Conservation (phyloP, 2,797 vertebrate genomes). For the Sebastes matsubarae region DNA sequence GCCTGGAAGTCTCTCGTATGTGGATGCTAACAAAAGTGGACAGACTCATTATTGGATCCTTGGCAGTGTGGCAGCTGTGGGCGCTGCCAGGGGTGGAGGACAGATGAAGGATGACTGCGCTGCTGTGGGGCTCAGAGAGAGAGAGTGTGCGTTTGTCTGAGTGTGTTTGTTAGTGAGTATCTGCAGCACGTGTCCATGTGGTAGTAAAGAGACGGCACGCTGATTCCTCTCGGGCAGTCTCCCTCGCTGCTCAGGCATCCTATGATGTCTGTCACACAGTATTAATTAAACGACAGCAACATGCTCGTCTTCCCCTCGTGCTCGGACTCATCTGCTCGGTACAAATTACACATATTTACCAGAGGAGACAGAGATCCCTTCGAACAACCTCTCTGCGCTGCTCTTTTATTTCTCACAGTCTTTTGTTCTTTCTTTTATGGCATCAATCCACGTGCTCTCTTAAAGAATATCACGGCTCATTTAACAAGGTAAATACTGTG, state of each 20-base stretch:
- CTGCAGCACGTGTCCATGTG: conserved; percentile 2
- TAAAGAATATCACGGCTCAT: not conserved
- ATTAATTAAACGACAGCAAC: conserved; percentile 41
- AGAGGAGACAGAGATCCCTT: conserved; percentile 10
- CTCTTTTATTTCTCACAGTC: not conserved
- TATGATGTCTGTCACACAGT: conserved; percentile 45
- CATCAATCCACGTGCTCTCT: not conserved
- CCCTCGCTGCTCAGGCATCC: conserved; percentile 20
- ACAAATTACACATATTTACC: conserved; percentile 29
- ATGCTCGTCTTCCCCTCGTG: not conserved
- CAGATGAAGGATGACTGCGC: conserved; percentile 58
- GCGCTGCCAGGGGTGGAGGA: conserved; percentile 47
- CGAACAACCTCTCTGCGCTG: not conserved
- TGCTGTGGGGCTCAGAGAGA: conserved; percentile 10
- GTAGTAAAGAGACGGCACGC: conserved; percentile 2
- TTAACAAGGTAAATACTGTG: not conserved
- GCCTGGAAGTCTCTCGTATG: conserved; percentile 6
- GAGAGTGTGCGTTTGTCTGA: not conserved
- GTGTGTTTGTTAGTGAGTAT: conserved; percentile 17
- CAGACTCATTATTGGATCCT: conserved; percentile 39
- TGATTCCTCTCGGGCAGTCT: conserved; percentile 20
- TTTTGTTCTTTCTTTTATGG: not conserved
- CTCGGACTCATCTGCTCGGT: conserved; percentile 13
- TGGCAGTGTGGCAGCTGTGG: conserved; percentile 45
- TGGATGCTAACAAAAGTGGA: conserved; percentile 32